Evolutionary conservation across 2,113 vertebrate species (phyloP).

Genomic region (Fregetta grallaria): DNA sequence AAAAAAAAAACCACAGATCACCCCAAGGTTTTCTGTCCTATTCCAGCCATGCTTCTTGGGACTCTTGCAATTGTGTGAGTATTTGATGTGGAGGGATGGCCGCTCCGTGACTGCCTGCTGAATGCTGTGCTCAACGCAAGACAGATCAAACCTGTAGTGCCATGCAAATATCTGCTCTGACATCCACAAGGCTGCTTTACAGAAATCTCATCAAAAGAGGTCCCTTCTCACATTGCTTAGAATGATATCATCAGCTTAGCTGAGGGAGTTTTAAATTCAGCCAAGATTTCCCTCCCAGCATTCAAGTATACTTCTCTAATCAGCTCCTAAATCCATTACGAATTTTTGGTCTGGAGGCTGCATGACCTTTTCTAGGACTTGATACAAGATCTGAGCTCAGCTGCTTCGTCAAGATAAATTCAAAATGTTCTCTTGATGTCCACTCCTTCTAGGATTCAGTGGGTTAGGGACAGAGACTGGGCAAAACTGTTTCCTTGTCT

Average conservation of each 20-base stretch:
- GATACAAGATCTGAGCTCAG: constrained; percentile 31
- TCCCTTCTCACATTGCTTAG: background rate
- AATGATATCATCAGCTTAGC: background rate
- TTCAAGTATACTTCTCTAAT: background rate
- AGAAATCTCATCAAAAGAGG: background rate
- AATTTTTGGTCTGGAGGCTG: constrained; percentile 7
- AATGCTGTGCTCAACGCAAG: fast-evolving
- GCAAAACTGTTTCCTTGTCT: background rate
- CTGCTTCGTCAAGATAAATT: constrained; percentile 41
- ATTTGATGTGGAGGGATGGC: background rate
- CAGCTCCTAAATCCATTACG: constrained; percentile 14
- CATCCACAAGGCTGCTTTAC: background rate
- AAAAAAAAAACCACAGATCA: background rate
- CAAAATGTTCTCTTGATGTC: background rate
- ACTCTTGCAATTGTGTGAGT: background rate
- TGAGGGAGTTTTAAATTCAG: background rate
- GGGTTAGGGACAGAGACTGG: background rate
- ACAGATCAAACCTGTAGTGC: background rate
- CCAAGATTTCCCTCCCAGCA: background rate
- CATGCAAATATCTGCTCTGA: background rate
- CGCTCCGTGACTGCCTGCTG: fast-evolving
- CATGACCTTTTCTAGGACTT: constrained; percentile 34
- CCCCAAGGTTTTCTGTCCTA: background rate
- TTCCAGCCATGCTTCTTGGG: background rate
- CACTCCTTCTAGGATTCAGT: background rate